phyloP scores from a whole-genome alignment of 2,797 vertebrate genomes.

The Mionectes olivaceus region DNA sequence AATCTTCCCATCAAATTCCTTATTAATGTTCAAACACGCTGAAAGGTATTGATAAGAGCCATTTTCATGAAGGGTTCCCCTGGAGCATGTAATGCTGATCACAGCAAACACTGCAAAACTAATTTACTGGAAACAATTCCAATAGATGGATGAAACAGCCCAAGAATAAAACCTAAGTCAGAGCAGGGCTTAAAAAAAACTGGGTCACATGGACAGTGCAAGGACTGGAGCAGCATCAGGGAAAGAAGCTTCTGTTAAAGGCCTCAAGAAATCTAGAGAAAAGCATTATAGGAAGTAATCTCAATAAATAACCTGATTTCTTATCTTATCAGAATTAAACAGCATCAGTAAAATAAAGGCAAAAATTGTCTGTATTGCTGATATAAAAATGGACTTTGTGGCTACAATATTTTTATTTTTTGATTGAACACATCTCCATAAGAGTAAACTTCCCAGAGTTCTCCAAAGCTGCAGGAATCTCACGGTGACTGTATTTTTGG shows the following conservation, averaged over 20 bases:
- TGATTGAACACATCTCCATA: fast-evolving
- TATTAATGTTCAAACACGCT: background rate
- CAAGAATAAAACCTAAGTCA: conserved; percentile 68
- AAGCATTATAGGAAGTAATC: background rate
- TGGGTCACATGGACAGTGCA: conserved; percentile 62
- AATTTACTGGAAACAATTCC: conserved; percentile 58
- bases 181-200: conserved; percentile 66
- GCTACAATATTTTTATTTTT: background rate
- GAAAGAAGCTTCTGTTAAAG: conserved; percentile 35
- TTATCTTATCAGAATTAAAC: background rate
- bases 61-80: conserved; percentile 25
- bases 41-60: conserved; percentile 29
- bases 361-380: background rate
- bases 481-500: background rate
- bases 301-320: background rate
- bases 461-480: background rate
- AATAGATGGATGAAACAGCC: conserved; percentile 52
- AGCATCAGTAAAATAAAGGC: background rate
- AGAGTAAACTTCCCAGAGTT: background rate
- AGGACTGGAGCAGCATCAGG: conserved; percentile 39
- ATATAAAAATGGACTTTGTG: background rate
- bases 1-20: background rate
- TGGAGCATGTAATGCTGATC: conserved; percentile 24
- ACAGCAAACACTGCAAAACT: conserved; percentile 37
- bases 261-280: conserved; percentile 17